Evolutionary conservation across 2,888 invertebrate genomes (phyloP), one percentile per base, ranked within the genome.

Genomic region (Habrosyne pyritoides): DNA sequence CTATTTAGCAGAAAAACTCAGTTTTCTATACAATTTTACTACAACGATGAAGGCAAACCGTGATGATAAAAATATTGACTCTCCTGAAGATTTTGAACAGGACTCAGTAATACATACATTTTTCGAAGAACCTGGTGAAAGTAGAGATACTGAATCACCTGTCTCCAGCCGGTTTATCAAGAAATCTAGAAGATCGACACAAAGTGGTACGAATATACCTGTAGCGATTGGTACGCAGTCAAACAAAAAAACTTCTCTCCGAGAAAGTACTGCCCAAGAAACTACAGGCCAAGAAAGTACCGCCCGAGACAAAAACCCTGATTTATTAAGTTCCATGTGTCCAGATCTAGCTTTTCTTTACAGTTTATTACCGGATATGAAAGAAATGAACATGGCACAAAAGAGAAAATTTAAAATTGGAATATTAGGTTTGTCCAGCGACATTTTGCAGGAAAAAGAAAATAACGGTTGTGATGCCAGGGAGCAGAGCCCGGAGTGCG

Each of bases 391-490:
- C 18, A 6, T 0, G 7, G 8, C 42, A 42, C 42, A 42, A 8
- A 42, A 42, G 18, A 42, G 42, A 42, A 42, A 42, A 42, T 42
- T 42, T 42, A 42, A 42, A 42, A 42, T 42, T 5, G 42, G 42
- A 6, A 42, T 42, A 18, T 42, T 42, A 18, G 18, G 18, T 18
- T 42, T 42, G 42, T n/a, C 42, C 7, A 2, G 8, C 7, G 42
- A 42, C n/a, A 42, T 42, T 5, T 2, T 42, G 2, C 14, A 14
- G 42, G 42, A 42, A 42, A 8, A 18, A 5, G 18, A 42, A n/a
- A 42, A 8, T 2, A 18, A n/a, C 12, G 18, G 5, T 18, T 1
- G 18, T 2, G 18, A 5, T 2, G 14, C n/a, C 8, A 42, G n/a
- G 42, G 42, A 42, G 8, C 14, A 18, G 6, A 18, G n/a, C 6